Evolutionary conservation across 64 coral and sea anemone genomes (phyloP).

Genomic region (Dendrophyllia cribrosa): DNA sequence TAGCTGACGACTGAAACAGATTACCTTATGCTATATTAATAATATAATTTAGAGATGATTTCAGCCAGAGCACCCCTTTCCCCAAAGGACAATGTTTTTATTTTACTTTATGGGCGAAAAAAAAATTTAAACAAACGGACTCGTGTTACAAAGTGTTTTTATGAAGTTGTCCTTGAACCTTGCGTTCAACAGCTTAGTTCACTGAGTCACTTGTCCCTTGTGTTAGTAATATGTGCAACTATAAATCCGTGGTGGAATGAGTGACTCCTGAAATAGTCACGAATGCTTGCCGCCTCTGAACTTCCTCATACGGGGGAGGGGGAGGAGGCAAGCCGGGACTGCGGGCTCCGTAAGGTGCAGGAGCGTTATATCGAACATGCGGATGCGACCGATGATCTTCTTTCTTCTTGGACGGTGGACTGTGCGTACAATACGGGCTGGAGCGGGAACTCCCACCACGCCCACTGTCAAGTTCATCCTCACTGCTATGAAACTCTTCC

Average conservation of each 20-base stretch:
- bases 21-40: too few relatives aligned
- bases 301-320: conserved; percentile 48
- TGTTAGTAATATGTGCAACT: neutral
- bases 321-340: conserved; percentile 9
- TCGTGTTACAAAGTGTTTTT: too few relatives aligned
- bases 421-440: conserved; percentile 53
- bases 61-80: too few relatives aligned
- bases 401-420: conserved; percentile 5
- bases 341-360: neutral
- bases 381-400: neutral
- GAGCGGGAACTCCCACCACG: conserved; percentile 71
- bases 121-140: too few relatives aligned
- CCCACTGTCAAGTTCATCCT: conserved; percentile 79
- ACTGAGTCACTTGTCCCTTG: too few relatives aligned
- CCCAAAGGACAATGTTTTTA: too few relatives aligned
- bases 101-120: too few relatives aligned
- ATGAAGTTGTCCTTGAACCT: too few relatives aligned
- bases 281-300: conserved; percentile 13
- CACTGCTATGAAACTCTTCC: conserved; percentile 66
- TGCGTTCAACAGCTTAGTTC: too few relatives aligned
- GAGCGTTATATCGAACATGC: neutral
- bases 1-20: too few relatives aligned
- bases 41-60: too few relatives aligned
- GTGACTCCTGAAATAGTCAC: conserved; percentile 39
- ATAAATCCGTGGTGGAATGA: conserved; percentile 30